Base-by-base conservation (phyloP, 2,113 vertebrate species). In the Anhinga anhinga region DNA sequence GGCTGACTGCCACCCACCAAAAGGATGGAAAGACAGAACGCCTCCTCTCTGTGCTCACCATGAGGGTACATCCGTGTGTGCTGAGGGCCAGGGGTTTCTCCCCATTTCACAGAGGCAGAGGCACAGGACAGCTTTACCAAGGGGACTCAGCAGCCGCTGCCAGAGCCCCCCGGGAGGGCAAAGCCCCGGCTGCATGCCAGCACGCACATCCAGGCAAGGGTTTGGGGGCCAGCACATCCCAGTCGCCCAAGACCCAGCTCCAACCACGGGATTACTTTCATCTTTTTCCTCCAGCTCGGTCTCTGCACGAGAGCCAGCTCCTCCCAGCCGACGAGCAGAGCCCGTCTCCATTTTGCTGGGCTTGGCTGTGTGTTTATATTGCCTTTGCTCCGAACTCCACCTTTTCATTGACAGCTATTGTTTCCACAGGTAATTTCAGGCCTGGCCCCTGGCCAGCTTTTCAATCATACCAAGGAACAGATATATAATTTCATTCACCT, bases 61-160 rank as follows among this genome's bases (percentile, higher is more conserved):
- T 0, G 26, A 22, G 59, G 5, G 6, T 8, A 4, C 20, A 1
- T 1, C 45, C 10, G 1, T 4, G 27, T 4, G 22, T 7, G 53
- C 72, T 14, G 36, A 4, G 3, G 50, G 5, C 17, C 25, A 2
- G 40, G 82, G 34, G 1, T 7, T 15, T 10, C 23, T 27, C 70
- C 74, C 61, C 2, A 0, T 53, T 25, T 27, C 16, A 7, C 47
- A 14, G 40, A 14, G 36, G 42, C 70, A 49, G 36, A 29, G 53
- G 9, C 38, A 11, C 38, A 2, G 59, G 6, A 7, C 2, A 5
- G 45, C 45, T 34, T 9, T 25, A 9, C 63, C 27, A 2, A 26
- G 10, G 23, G 67, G 49, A 15, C 19, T n/a, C 23, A 1, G n/a
- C 6, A 30, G 44, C 13, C 13, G 5, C 27, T 13, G 23, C 32